Evolutionary conservation across 2,888 invertebrate genomes (phyloP).

Genomic region (Baronia brevicornis): DNA sequence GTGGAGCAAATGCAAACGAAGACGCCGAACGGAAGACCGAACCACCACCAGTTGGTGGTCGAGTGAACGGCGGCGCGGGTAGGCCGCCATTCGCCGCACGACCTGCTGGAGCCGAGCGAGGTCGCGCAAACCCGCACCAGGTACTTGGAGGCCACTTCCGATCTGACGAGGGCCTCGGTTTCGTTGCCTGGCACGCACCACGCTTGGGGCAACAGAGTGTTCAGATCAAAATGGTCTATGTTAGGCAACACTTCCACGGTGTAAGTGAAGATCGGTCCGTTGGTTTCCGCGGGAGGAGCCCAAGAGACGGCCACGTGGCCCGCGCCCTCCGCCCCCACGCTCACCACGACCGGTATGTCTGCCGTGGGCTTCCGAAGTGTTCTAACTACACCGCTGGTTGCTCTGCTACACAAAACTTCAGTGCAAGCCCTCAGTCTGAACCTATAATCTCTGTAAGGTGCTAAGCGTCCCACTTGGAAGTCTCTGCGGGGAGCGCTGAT

Average conservation of each 20-base stretch:
- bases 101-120: constrained; percentile 32
- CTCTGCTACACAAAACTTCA: constrained; percentile 42
- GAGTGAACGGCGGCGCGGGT: constrained; percentile 18
- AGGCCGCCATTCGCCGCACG: constrained; percentile 29
- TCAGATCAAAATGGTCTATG: constrained; percentile 26
- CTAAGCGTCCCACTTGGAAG: constrained; percentile 43
- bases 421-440: constrained; percentile 54
- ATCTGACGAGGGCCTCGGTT: constrained; percentile 22
- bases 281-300: constrained; percentile 45
- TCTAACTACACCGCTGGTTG: constrained; percentile 43
- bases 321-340: constrained; percentile 26
- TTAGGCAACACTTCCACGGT: constrained; percentile 47
- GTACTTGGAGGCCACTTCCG: constrained; percentile 34
- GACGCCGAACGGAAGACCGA: constrained; percentile 39
- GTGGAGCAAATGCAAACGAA: constrained; percentile 34
- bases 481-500: constrained; percentile 32
- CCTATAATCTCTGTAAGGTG: constrained; percentile 58
- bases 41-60: constrained; percentile 33
- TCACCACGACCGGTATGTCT: constrained; percentile 37
- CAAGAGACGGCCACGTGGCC: constrained; percentile 43
- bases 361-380: constrained; percentile 40
- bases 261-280: constrained; percentile 57
- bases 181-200: constrained; percentile 40
- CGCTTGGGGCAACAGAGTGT: constrained; percentile 33
- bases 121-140: constrained; percentile 34